Conservation (phyloP, 2,113 vertebrate genomes). For the Scytalopus superciliaris region DNA sequence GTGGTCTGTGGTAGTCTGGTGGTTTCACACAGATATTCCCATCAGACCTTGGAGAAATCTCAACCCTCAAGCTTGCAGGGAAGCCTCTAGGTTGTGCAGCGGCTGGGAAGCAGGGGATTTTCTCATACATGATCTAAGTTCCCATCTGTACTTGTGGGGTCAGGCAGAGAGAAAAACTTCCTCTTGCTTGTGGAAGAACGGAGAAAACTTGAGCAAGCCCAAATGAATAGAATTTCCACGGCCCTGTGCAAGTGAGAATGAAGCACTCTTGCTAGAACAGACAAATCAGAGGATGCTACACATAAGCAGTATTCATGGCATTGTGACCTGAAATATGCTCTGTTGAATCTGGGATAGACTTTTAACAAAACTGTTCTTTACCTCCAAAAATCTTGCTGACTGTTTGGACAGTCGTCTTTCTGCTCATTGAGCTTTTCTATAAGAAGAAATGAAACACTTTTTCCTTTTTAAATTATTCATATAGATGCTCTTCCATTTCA, state of each 20-base stretch:
- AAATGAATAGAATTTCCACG: neutral
- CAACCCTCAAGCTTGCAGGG: neutral
- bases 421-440: neutral
- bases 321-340: neutral
- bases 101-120: neutral
- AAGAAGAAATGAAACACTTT: neutral
- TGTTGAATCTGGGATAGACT: neutral
- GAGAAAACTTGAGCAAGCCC: neutral
- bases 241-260: neutral
- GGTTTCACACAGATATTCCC: neutral
- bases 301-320: neutral
- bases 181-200: rapidly evolving
- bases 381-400: neutral
- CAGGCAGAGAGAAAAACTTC: neutral
- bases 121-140: neutral
- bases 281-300: neutral
- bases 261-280: neutral
- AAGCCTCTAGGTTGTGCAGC: neutral
- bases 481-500: neutral
- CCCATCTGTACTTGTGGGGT: neutral
- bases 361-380: neutral
- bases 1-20: neutral
- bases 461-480: neutral
- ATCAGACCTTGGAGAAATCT: neutral
- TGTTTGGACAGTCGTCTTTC: neutral